These are phyloP conservation scores for Apus apus DNA, from an alignment of 2,113 vertebrate species.

Conservation along the genomic window DNA sequence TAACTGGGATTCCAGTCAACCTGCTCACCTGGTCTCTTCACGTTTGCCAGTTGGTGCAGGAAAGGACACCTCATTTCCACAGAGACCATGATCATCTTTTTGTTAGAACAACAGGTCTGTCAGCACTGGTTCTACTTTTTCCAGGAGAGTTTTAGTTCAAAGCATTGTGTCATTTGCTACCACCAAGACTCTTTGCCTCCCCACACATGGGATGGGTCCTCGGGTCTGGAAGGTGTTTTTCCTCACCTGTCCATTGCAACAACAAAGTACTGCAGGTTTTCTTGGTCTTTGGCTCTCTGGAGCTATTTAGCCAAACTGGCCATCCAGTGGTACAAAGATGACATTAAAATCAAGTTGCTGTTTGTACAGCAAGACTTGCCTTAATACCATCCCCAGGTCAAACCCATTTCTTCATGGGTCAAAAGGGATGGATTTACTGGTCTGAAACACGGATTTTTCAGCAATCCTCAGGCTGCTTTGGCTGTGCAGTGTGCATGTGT, in stretches of 20 bases:
- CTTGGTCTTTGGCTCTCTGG: background rate
- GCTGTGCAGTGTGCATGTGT: no score
- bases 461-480: background rate
- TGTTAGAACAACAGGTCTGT: background rate
- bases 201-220: background rate
- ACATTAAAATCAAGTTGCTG: background rate
- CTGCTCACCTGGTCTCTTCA: background rate
- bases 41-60: background rate
- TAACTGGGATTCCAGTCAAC: background rate
- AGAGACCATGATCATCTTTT: background rate
- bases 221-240: background rate
- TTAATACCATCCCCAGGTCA: background rate
- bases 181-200: background rate
- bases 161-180: background rate
- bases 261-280: background rate
- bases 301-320: background rate
- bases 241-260: background rate
- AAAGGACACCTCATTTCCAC: slow-evolving; percentile 6
- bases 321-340: background rate
- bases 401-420: background rate
- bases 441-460: background rate
- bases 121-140: background rate
- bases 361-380: background rate
- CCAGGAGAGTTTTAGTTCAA: background rate
- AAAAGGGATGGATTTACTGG: background rate